Conservation (phyloP, 2,888 invertebrate species). For the Hydrotaea cyrtoneurina region DNA sequence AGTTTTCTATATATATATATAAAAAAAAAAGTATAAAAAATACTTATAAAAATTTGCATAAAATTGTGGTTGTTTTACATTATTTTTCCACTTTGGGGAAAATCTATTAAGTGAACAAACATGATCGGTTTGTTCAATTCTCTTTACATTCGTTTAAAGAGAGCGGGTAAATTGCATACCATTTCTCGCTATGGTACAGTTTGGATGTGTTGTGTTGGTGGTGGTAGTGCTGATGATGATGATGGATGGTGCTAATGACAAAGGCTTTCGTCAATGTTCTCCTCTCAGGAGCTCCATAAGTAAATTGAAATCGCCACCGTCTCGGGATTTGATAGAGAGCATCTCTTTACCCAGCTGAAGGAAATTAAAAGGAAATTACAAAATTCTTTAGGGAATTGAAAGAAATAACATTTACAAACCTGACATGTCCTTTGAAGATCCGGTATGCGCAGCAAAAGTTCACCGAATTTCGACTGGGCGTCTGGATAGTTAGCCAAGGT, state of each 20-base stretch:
- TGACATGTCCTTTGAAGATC: slow-evolving; percentile 97
- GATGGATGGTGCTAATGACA: slow-evolving; percentile 21
- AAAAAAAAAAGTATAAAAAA: slow-evolving; percentile 60
- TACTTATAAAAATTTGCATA: slow-evolving; percentile 50
- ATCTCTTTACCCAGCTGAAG: slow-evolving; percentile 95
- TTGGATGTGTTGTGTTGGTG: slow-evolving; percentile 42
- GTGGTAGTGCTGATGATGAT: not conserved
- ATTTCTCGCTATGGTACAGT: slow-evolving; percentile 37
- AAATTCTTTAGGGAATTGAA: not conserved
- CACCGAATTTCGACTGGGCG: slow-evolving; percentile 96
- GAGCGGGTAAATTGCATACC: slow-evolving; percentile 24
- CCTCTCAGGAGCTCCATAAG: slow-evolving; percentile 97
- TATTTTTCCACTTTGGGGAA: not conserved
- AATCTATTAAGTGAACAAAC: slow-evolving; percentile 6
- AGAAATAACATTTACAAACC: slow-evolving; percentile 82
- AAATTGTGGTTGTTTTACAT: slow-evolving; percentile 6
- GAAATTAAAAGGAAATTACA: not conserved
- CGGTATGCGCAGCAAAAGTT: slow-evolving; percentile 94
- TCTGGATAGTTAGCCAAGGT: slow-evolving; percentile 94
- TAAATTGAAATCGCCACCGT: slow-evolving; percentile 95
- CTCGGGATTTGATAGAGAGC: slow-evolving; percentile 92
- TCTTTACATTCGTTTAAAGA: not conserved
- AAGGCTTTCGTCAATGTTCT: slow-evolving; percentile 86
- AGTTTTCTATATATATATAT: slow-evolving; percentile 72
- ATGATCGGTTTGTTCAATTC: not conserved